Conservation (phyloP, 2,797 vertebrate species). For the Gambelia wislizenii region DNA sequence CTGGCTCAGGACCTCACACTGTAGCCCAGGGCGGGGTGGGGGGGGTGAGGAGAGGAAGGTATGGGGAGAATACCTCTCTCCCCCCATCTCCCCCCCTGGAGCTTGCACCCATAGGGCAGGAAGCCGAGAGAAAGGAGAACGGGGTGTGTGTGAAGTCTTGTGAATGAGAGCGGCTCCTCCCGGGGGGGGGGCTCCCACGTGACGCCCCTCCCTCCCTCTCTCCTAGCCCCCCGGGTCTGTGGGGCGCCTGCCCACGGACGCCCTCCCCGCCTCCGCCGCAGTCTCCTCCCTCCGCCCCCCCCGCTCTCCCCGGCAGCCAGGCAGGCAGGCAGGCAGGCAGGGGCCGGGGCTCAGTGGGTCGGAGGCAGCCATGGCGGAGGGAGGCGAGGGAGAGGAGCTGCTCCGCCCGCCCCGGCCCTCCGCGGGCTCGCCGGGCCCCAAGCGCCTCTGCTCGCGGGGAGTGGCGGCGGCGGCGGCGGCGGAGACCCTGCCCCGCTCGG, state of each 20-base stretch:
- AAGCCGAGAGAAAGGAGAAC: no score
- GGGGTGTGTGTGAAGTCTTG: neutral
- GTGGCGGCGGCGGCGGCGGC: conserved; percentile 64
- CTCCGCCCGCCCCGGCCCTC: conserved; percentile 84
- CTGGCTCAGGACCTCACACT: no score
- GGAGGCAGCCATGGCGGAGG: conserved; percentile 92
- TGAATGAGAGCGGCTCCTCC: neutral
- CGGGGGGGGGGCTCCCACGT: neutral
- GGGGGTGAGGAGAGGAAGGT: neutral
- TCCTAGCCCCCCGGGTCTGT: no score
- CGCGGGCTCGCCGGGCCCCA: conserved; percentile 78
- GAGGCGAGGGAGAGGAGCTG: conserved; percentile 88
- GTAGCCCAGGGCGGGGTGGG: neutral
- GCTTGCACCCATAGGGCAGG: no score
- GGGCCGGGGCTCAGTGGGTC: conserved; percentile 59
- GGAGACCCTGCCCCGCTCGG: conserved; percentile 76
- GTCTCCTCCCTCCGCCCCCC: neutral
- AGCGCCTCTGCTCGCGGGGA: conserved; percentile 89
- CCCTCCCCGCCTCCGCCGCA: neutral
- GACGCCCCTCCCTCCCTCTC: neutral
- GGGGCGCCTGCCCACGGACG: neutral
- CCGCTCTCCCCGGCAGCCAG: neutral
- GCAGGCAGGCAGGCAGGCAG: conserved; percentile 70
- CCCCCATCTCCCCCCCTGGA: no score
- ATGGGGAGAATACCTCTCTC: no score